Evolutionary conservation across 2,888 invertebrate species (phyloP).

Genomic region (Acheta domesticus): DNA sequence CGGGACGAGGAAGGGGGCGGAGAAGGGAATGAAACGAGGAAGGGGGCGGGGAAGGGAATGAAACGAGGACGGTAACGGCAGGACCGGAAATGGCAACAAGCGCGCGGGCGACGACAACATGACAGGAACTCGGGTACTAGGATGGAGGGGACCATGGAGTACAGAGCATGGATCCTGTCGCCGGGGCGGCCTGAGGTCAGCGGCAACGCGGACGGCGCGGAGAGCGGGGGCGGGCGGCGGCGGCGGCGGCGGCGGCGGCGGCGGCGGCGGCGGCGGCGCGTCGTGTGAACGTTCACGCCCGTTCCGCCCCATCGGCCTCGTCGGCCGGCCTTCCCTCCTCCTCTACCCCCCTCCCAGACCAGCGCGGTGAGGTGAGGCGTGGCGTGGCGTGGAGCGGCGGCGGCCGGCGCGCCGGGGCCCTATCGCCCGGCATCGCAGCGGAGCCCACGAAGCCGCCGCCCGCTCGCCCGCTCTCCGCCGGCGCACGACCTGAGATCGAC

Average conservation of each 20-base stretch:
- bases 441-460: background rate
- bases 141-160: no score
- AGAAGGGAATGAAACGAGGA: no score
- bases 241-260: background rate
- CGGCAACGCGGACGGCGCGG: background rate
- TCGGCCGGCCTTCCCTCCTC: background rate
- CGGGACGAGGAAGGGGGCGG: no score
- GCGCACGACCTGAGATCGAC: conserved; percentile 12
- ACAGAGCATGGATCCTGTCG: no score
- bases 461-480: background rate
- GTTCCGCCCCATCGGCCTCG: background rate
- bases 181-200: background rate
- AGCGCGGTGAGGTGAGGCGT: no score
- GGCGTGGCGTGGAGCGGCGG: no score
- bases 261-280: background rate
- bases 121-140: no score
- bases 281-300: conserved; percentile 2
- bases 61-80: no score
- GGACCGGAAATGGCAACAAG: no score
- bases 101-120: no score
- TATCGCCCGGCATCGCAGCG: background rate
- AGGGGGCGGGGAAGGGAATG: no score
- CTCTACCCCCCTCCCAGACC: background rate
- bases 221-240: background rate
- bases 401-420: background rate